These are phyloP conservation scores for Charaxes varanes DNA, from an alignment of 1,140 invertebrate species.

Conservation along the genomic window DNA sequence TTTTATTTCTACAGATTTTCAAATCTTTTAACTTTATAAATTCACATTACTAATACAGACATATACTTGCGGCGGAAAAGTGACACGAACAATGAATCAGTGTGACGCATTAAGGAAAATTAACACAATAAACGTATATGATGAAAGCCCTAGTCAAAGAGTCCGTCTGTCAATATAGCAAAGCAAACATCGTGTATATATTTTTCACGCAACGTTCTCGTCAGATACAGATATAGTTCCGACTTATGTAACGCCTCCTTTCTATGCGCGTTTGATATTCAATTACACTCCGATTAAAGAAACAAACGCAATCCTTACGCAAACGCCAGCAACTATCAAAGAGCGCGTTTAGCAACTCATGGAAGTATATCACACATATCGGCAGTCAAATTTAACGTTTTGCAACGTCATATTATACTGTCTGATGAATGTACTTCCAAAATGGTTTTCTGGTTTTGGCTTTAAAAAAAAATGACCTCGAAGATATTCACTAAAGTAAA, in stretches of 20 bases:
- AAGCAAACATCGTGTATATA: conserved; percentile 7
- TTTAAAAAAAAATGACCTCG: no score
- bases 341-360: conserved; percentile 14
- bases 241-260: conserved; percentile 23
- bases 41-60: no score
- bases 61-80: no score
- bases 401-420: not conserved
- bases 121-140: no score
- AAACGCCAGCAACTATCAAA: conserved; percentile 13
- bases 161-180: not conserved
- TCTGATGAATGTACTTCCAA: no score
- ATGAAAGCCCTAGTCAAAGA: no score
- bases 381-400: not conserved
- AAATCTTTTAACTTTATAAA: no score
- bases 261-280: conserved; percentile 29
- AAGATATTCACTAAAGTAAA: no score
- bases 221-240: conserved; percentile 8
- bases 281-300: conserved; percentile 31
- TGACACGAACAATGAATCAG: no score
- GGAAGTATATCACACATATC: conserved; percentile 6
- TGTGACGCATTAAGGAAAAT: conserved; percentile 7
- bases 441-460: no score
- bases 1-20: no score
- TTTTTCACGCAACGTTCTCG: no score
- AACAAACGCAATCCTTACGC: conserved; percentile 27